Evolutionary conservation across 2,797 vertebrate species (phyloP), one percentile per base, ranked within the genome.

Genomic region (Stomatorhinus walkeri): DNA sequence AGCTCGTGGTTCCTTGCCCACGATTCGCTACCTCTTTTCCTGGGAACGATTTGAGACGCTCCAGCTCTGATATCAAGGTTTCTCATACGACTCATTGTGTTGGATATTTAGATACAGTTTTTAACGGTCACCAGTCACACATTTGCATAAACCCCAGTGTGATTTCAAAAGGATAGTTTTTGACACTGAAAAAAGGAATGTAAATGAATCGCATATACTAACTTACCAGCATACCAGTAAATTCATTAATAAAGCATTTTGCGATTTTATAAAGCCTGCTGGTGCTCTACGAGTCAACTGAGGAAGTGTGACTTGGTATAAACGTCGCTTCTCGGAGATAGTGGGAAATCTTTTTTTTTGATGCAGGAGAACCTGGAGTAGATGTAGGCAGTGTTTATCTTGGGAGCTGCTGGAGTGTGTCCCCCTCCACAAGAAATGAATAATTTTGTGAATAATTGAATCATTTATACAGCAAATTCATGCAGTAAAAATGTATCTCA

Each of bases 371-470:
- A 40, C 4, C 22, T 72, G 40, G 83, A 90, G 48, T 46, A 40
- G 85, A 14, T 56, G 51, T 87, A 59, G 52, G 52, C 85, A 19
- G 51, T 16, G 1, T 56, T 87, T 52, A 32, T 84, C 81, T 84
- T 14, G 48, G 48, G 81, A 79, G 40, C 19, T 5, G 36, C 7
- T 43, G 40, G 16, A 79, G 40, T 79, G 6, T 79, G 8, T 28
- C 64, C 28, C 28, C 64, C 64, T 72, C 28, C 64, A 36, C 64
- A 36, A 36, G 64, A 72, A 72, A 72, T 72, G 64, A 72, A 72
- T 72, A 72, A 72, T 72, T 72, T 72, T 72, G 48, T 88, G 68
- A 88, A 88, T 46, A 49, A 46, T 36, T 54, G 46, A 51, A 51
- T 86, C 24, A 49, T 51, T 86, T 49, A 86, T 51, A 12, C 22